A percentile compares a stretch with the other conserved stretches of the same genome.
Conservation (phyloP, 2,888 invertebrate genomes). For the Acronicta alni region DNA sequence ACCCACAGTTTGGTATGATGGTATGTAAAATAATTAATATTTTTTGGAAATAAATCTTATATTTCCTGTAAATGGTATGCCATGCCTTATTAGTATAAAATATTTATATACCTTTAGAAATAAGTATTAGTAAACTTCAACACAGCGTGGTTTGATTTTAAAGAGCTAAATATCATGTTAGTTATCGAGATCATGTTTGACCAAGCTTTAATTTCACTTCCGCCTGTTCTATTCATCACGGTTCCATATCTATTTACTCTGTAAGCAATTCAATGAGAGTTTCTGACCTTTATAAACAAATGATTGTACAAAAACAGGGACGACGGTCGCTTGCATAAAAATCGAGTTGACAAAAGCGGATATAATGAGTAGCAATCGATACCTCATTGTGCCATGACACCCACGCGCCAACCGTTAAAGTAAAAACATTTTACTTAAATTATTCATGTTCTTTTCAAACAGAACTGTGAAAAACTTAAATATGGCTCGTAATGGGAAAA, state of each 20-base stretch:
- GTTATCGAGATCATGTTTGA: no score
- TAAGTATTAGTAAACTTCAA: no score
- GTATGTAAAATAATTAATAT: no score
- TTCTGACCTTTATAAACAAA: slow-evolving; percentile 46
- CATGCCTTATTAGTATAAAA: no score
- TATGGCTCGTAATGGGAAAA: slow-evolving; percentile 40
- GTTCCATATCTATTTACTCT: background rate
- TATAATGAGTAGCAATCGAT: slow-evolving; percentile 64
- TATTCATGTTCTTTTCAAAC: slow-evolving; percentile 29
- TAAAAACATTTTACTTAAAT: slow-evolving; percentile 32
- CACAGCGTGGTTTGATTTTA: no score
- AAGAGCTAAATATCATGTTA: no score
- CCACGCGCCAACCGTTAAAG: slow-evolving; percentile 7
- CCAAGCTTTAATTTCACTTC: background rate
- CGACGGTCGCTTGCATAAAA: slow-evolving; percentile 63
- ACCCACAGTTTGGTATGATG: no score
- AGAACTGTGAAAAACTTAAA: slow-evolving; percentile 28
- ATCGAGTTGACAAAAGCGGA: slow-evolving; percentile 61
- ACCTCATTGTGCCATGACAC: slow-evolving; percentile 28
- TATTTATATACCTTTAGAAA: no score
- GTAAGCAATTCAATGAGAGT: slow-evolving; percentile 30
- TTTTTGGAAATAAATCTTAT: no score
- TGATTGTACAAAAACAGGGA: slow-evolving; percentile 62
- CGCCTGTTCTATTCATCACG: slow-evolving; percentile 1
- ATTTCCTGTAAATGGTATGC: no score